A percentile compares a stretch with the other conserved stretches of the same genome.
Evolutionary conservation across 2,888 invertebrate genomes (phyloP).

Genomic region (Drosophila mettleri): DNA sequence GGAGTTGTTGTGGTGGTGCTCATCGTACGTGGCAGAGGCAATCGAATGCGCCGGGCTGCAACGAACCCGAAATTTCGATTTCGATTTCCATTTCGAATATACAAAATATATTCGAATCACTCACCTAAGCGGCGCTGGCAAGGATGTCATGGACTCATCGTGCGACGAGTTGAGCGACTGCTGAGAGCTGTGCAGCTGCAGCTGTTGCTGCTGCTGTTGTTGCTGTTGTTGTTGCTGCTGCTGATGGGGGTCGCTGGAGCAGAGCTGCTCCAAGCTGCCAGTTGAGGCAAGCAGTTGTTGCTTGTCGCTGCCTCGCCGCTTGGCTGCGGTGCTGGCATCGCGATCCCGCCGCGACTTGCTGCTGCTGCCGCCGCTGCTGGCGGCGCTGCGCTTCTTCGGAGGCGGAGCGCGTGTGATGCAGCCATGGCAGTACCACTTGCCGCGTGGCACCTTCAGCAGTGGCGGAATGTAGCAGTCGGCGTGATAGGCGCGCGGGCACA

Average conservation of each 20-base stretch:
- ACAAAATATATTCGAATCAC: conserved; percentile 21
- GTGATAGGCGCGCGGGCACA: conserved; percentile 96
- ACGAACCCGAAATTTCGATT: not conserved
- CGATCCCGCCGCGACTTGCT: conserved; percentile 86
- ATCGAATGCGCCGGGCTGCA: conserved; percentile 89
- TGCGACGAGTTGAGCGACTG: conserved; percentile 84
- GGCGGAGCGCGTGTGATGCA: conserved; percentile 94
- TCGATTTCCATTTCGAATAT: too few species aligned
- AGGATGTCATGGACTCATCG: conserved; percentile 84
- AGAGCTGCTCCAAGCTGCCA: conserved; percentile 54
- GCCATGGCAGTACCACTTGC: conserved; percentile 95
- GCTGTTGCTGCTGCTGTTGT: conserved; percentile 63
- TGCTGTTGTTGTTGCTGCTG: conserved; percentile 73
- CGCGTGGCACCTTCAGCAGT: conserved; percentile 92
- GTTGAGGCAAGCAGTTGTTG: conserved; percentile 50
- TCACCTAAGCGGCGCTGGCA: conserved; percentile 84
- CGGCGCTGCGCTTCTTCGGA: conserved; percentile 87
- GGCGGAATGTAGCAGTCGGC: conserved; percentile 97
- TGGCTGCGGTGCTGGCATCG: conserved; percentile 77
- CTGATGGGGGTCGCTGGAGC: conserved; percentile 46
- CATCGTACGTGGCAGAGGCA: conserved; percentile 89
- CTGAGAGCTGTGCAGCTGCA: conserved; percentile 78
- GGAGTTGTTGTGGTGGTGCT: conserved; percentile 84
- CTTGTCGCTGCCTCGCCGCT: conserved; percentile 67
- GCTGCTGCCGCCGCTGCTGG: conserved; percentile 83